Evolutionary conservation across 2,888 invertebrate genomes (phyloP), one percentile per base, ranked within the genome.

Genomic region (Acanthosepion esculentum): DNA sequence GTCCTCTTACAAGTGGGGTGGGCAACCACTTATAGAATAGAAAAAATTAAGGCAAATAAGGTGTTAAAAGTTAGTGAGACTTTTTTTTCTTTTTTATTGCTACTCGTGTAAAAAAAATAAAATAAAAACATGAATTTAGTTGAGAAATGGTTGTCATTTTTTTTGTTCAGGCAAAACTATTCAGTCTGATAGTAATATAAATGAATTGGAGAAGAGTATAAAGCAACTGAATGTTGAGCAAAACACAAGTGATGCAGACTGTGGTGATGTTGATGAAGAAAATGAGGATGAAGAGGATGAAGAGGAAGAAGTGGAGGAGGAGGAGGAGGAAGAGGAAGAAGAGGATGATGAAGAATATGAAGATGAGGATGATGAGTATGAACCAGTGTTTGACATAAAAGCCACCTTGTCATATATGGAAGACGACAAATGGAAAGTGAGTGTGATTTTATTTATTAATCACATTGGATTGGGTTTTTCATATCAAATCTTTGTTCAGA

Each of bases 321-420:
- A 95, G 29, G 95, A 95, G 12, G 95, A 95, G 0, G 95, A 95
- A 0, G 95, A 95, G 0, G 95, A 95, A 3, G 94, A 95, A 0
- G 95, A 95, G 7, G 95, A 95, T 0, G 94, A 95, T 26, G 95
- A 95, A 26, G 95, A 95, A 10, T 94, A 95, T 12, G 95, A 95
- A 5, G 94, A 95, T 48, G 94, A 95, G 15, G 95, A 95, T 23
- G 95, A 95, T 26, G 95, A 96, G 20, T 95, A 95, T 20, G 94
- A 92, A 33, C 94, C 95, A 26, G n/a, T 95, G 20, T 96, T 96
- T 95, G 95, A 96, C 41, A 95, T 96, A 94, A 95, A 96, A 94
- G 96, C 95, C 26, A 96, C 96, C 15, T 95, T 96, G 53, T 95
- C 91, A 55, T 95, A 94, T 48, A 94, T 91, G 15, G 96, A 96